Evolutionary conservation across 2,113 vertebrate species (phyloP).

Genomic region (Xenopus tropicalis): UCB_Xtro_10.0 CM004450.2:84707001-84707500

Average conservation of each 20-base stretch:
- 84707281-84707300: not conserved
- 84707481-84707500: too few relatives aligned
- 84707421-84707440: not conserved
- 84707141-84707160: constrained; percentile 23
- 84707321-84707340: not conserved
- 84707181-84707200: constrained; percentile 38
- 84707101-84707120: not conserved
- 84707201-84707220: constrained; percentile 19
- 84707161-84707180: constrained; percentile 24
- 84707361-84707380: not conserved
- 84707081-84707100: not conserved
- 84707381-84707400: not conserved
- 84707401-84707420: not conserved
- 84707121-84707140: constrained; percentile 23
- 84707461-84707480: not conserved
- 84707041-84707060: not conserved
- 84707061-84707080: constrained; percentile 9
- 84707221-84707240: constrained; percentile 41
- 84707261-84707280: not conserved
- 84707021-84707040: not conserved
- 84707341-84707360: not conserved
- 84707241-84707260: constrained; percentile 2
- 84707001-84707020: constrained; percentile 9
- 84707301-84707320: not conserved
- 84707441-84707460: not conserved